Conservation (phyloP, 2,113 vertebrate genomes). For the Okapia johnstoni region DNA sequence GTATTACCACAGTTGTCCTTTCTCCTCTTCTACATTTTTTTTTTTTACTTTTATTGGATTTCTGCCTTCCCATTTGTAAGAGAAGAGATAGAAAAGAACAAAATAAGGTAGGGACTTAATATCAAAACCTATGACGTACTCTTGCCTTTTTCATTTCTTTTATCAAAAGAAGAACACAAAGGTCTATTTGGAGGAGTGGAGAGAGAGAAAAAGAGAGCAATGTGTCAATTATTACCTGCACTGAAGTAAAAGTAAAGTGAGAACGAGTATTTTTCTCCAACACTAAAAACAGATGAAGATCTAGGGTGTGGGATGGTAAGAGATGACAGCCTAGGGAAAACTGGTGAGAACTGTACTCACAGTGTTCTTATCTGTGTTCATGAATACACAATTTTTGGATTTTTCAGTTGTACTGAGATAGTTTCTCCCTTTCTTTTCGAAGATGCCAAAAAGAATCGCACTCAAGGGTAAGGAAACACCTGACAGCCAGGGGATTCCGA, state of each 20-base stretch:
- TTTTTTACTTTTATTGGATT: conserved; percentile 8
- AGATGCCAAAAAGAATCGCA: not conserved
- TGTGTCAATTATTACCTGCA: not conserved
- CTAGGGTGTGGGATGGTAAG: not conserved
- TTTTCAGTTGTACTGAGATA: not conserved
- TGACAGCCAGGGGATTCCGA: not conserved
- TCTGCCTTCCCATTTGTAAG: not conserved
- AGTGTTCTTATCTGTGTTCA: not conserved
- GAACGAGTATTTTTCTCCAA: not conserved
- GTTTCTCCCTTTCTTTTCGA: not conserved
- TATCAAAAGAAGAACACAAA: not conserved
- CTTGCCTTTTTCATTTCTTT: not conserved
- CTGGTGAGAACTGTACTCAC: not conserved
- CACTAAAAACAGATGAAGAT: not conserved
- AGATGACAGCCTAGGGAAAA: not conserved
- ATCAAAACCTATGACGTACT: not conserved
- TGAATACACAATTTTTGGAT: not conserved
- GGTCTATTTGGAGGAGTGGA: not conserved
- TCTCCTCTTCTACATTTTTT: not conserved
- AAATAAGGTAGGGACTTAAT: not conserved
- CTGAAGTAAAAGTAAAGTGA: not conserved
- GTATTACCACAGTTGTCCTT: not conserved
- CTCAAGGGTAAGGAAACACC: not conserved
- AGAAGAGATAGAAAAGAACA: not conserved
- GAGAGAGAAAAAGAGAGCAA: not conserved